Evolutionary conservation across 2,888 invertebrate genomes (phyloP).

Genomic region (Urechis unicinctus): DNA sequence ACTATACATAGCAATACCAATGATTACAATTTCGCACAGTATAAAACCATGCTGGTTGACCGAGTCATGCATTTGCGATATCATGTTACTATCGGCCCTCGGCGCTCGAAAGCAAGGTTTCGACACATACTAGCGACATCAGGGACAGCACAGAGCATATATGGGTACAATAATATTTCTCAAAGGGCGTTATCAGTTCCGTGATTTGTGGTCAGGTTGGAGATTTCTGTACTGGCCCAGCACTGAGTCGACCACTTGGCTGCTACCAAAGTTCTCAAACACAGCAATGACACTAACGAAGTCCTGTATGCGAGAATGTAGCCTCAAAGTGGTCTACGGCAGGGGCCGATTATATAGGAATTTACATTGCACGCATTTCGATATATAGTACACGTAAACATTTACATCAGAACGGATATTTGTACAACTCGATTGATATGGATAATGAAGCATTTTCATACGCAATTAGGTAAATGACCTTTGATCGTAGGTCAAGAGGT

Average conservation of each 20-base stretch:
- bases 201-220: conserved; percentile 15
- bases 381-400: background rate
- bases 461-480: background rate
- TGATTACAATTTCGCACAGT: no score
- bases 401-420: no score
- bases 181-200: no score
- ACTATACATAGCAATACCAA: no score
- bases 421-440: no score
- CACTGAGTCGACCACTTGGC: conserved; percentile 83
- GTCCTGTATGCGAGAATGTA: conserved; percentile 51
- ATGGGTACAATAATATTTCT: no score
- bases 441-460: background rate
- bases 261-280: conserved; percentile 71
- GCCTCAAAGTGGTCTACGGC: conserved; percentile 39
- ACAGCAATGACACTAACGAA: conserved; percentile 67
- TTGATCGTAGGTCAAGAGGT: conserved; percentile 33
- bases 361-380: background rate
- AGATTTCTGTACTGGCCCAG: conserved; percentile 55
- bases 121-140: no score
- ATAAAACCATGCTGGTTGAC: no score
- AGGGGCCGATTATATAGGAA: conserved; percentile 39
- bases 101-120: no score
- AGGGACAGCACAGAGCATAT: no score
- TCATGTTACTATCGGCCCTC: no score
- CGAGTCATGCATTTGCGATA: no score